Evolutionary conservation across 2,888 invertebrate genomes (phyloP).

Genomic region (Athrips mouffetella): DNA sequence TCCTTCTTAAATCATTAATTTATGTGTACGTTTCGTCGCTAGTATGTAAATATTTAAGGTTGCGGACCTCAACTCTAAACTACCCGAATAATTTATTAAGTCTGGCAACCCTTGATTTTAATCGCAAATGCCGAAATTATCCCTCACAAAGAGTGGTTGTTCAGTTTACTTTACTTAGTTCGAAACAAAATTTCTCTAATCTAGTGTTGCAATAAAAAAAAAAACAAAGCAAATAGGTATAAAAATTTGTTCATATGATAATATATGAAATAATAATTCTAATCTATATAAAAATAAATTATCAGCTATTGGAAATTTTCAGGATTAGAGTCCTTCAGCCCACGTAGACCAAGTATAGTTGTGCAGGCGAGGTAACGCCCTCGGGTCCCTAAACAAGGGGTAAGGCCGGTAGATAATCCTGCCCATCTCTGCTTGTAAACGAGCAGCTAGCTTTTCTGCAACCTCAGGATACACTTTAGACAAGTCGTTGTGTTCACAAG

Average conservation of each 20-base stretch:
- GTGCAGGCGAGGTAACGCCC: slow-evolving; percentile 44
- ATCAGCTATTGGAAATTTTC: too few species aligned
- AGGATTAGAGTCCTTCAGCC: too few species aligned
- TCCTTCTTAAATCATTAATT: too few species aligned
- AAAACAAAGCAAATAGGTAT: too few species aligned
- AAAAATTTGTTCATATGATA: too few species aligned
- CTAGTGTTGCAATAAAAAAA: too few species aligned
- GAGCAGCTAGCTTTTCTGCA: slow-evolving; percentile 33
- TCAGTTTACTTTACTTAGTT: too few species aligned
- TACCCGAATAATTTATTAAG: background rate
- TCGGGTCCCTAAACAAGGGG: slow-evolving; percentile 45
- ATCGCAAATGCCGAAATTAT: too few species aligned
- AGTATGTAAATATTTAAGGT: background rate
- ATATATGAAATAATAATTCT: too few species aligned
- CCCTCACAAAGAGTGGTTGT: too few species aligned
- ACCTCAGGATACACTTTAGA: slow-evolving; percentile 40
- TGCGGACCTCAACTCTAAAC: background rate
- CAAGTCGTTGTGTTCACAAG: slow-evolving; percentile 55
- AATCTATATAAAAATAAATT: too few species aligned
- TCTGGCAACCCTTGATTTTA: background rate
- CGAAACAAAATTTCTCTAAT: too few species aligned
- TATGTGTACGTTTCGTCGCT: background rate
- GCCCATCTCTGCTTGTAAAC: slow-evolving; percentile 39
- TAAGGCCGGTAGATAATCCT: slow-evolving; percentile 42
- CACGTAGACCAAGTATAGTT: slow-evolving; percentile 60